Percentiles rank a stretch among this genome's conserved stretches.
Conservation (phyloP, 2,113 vertebrate species). For the Zosterops hypoxanthus region DNA sequence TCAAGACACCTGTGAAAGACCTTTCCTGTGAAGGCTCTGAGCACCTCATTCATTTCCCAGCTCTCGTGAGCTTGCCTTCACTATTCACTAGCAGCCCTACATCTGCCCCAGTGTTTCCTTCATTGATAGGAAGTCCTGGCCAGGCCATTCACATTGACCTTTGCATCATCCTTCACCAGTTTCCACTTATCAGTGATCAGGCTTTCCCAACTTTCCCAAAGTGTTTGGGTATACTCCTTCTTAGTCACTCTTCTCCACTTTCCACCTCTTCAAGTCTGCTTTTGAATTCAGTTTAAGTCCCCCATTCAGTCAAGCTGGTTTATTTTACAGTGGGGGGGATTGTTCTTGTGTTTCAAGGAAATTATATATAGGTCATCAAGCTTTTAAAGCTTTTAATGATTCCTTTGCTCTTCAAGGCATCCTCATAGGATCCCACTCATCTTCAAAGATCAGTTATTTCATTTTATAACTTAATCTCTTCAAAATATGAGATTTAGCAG, state of each 20-base stretch:
- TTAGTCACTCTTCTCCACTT: not conserved
- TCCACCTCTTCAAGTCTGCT: not conserved
- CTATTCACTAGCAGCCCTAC: not conserved
- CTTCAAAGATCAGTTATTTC: not conserved
- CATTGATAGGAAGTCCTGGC: not conserved
- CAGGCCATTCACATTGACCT: not conserved
- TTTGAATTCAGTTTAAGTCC: not conserved
- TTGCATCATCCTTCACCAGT: not conserved
- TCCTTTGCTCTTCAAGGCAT: not conserved
- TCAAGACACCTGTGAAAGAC: not conserved
- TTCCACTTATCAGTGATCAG: not conserved
- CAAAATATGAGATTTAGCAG: not conserved
- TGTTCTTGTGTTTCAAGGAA: not conserved
- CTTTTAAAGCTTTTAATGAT: not conserved
- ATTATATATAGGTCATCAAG: not conserved
- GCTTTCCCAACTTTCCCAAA: not conserved
- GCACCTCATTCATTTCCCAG: not conserved
- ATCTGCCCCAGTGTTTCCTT: not conserved
- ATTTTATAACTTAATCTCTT: conserved; percentile 1
- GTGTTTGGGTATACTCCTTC: not conserved
- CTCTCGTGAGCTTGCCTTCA: not conserved
- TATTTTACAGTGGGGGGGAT: not conserved
- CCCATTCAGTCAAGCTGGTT: not conserved
- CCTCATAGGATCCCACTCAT: not conserved
- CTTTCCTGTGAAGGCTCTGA: not conserved